phyloP scores from a whole-genome alignment of 2,888 invertebrate genomes.

The Leptarthrus brevirostris region DNA sequence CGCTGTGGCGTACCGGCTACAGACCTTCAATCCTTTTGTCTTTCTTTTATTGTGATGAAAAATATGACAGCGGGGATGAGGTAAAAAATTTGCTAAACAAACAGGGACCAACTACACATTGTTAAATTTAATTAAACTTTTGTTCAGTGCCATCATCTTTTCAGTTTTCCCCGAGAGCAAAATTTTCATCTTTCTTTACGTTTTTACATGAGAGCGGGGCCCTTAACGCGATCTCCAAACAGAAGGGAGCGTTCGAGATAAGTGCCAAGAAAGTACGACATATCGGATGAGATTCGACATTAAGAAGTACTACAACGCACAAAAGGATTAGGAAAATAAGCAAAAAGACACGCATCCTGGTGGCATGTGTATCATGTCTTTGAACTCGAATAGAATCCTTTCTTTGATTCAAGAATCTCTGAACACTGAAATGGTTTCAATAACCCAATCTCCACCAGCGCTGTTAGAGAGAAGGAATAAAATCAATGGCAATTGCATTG shows the following conservation, averaged over 20 bases:
- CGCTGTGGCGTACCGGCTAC: not conserved
- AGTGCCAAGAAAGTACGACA: not conserved
- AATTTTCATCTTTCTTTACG: not conserved
- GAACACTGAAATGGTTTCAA: no score
- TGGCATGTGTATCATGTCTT: no score
- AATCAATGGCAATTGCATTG: no score
- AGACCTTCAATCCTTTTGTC: constrained; percentile 19
- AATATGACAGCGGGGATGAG: constrained; percentile 27
- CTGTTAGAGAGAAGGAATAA: no score
- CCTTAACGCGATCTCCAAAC: not conserved
- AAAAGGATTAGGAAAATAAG: constrained; percentile 26
- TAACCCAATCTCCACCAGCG: no score
- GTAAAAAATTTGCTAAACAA: constrained; percentile 28
- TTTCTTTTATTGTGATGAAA: constrained; percentile 26
- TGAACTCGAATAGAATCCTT: no score
- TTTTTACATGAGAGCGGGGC: not conserved
- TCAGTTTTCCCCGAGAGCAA: not conserved
- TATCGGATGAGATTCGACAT: not conserved
- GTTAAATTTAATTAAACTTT: constrained; percentile 47
- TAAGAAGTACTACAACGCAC: constrained; percentile 1
- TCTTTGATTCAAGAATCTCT: no score
- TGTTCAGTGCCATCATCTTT: constrained; percentile 15
- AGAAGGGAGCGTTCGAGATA: not conserved
- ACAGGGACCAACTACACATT: constrained; percentile 34
- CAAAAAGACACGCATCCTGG: constrained; percentile 10